Evolutionary conservation across 37 sponge, comb jelly and placozoan species (phyloP).

Genomic region (Chondrosia reniformis): DNA sequence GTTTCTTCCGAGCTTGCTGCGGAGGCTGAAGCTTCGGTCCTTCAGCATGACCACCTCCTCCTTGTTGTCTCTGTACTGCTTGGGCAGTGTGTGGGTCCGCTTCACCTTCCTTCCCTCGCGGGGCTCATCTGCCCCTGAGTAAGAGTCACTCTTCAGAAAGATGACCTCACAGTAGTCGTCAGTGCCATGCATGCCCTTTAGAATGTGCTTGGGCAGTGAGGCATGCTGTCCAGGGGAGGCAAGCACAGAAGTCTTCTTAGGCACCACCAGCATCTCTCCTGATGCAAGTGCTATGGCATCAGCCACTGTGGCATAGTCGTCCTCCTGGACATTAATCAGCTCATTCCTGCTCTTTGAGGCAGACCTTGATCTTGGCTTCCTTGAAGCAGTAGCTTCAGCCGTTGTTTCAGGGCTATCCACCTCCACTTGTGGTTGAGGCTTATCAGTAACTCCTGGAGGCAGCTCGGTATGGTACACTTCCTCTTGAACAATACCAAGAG

Average conservation of each 20-base stretch:
- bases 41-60: constrained; percentile 9
- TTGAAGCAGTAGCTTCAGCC: not conserved
- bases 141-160: not conserved
- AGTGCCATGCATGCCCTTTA: not conserved
- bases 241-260: not conserved
- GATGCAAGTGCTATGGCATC: constrained; percentile 10
- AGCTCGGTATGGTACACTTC: not conserved
- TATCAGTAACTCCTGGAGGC: not conserved
- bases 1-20: not conserved
- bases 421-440: not conserved
- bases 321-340: not conserved
- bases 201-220: not conserved
- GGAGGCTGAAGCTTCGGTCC: not conserved
- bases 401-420: not conserved
- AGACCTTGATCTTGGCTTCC: not conserved
- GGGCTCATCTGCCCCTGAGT: not conserved
- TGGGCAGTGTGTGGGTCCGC: not conserved
- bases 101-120: not conserved
- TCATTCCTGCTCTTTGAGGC: not conserved
- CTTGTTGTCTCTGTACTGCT: not conserved
- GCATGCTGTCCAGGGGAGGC: too few relatives aligned
- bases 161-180: constrained; percentile 16
- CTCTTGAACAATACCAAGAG: too few relatives aligned
- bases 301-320: constrained; percentile 40
- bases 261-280: not conserved